Base-by-base conservation (phyloP, 2,797 vertebrate species). In the Coendou prehensilis region DNA sequence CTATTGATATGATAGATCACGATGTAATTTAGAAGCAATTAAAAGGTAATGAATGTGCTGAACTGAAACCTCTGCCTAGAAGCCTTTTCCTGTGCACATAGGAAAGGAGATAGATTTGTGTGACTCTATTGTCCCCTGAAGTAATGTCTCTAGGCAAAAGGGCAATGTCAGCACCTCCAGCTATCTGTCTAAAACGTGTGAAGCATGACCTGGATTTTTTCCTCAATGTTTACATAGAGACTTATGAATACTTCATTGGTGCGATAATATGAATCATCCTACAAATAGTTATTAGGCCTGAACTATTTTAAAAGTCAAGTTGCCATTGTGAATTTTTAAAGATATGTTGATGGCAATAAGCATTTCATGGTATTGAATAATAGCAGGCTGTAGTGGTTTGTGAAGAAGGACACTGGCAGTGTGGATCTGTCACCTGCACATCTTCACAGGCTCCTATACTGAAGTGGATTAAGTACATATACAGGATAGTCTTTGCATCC, bases 21-120 rank as follows among this genome's bases (percentile, higher is more conserved):
- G 99, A 98, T 98, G 99, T 98, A 99, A 99, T 99, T 99, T 99
- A 99, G 98, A 99, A 99, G 98, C 99, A 99, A 99, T 99, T 99
- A 99, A 99, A 99, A 99, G 98, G 98, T 99, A 99, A 99, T 99
- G 98, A 99, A 99, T 99, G 99, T 99, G 98, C 97, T 99, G 98
- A 99, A 98, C 98, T 98, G 98, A 99, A 99, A 98, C 98, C 98
- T 98, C 98, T 98, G 98, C 99, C 99, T 99, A 98, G 97, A 99
- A 99, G 99, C 98, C 98, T 98, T 99, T 98, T 98, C 98, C 97
- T 97, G 96, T 96, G 98, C 98, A 97, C 50, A 76, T 96, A 92
- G 96, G 94, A 98, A 98, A 97, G 97, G 96, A 98, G 97, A 99
- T 98, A 98, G 98, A 98, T 99, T 94, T 98, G 95, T 97, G 97